A percentile compares a stretch with the other conserved stretches of the same genome.
Evolutionary conservation across 2,888 invertebrate species (phyloP).

Genomic region (Temnothorax unifasciatus): DNA sequence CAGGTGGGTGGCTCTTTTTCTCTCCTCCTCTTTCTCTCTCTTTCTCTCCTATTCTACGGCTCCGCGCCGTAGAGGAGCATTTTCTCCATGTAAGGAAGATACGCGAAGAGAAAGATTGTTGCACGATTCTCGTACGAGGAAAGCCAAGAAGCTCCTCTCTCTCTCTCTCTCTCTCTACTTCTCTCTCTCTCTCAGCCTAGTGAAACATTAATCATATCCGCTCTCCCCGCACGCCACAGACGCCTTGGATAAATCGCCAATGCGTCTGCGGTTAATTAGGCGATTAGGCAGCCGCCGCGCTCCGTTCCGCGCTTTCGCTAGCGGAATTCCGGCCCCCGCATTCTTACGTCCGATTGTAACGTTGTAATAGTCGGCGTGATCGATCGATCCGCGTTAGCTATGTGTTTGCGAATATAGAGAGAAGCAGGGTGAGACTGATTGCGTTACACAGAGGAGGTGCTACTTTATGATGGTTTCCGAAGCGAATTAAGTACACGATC

Average conservation of each 20-base stretch:
- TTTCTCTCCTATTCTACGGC: neutral
- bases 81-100: conserved; percentile 53
- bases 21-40: neutral
- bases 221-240: neutral
- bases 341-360: conserved; percentile 45
- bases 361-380: conserved; percentile 30
- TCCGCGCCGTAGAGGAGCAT: conserved; percentile 43
- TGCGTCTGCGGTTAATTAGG: conserved; percentile 52
- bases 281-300: conserved; percentile 36
- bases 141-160: neutral
- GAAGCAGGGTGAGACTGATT: neutral
- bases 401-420: neutral
- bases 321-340: conserved; percentile 24
- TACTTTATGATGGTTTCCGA: neutral
- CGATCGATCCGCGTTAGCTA: conserved; percentile 25
- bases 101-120: conserved; percentile 62
- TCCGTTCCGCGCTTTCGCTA: conserved; percentile 3
- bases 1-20: conserved; percentile 56
- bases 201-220: conserved; percentile 52
- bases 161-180: neutral
- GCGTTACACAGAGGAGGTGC: neutral
- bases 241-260: conserved; percentile 38
- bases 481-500: neutral
- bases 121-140: conserved; percentile 30
- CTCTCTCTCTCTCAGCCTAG: neutral